A percentile compares a stretch with the other conserved stretches of the same genome.
phyloP scores from a whole-genome alignment of 2,797 vertebrate genomes.

The Eulemur mongoz region DNA sequence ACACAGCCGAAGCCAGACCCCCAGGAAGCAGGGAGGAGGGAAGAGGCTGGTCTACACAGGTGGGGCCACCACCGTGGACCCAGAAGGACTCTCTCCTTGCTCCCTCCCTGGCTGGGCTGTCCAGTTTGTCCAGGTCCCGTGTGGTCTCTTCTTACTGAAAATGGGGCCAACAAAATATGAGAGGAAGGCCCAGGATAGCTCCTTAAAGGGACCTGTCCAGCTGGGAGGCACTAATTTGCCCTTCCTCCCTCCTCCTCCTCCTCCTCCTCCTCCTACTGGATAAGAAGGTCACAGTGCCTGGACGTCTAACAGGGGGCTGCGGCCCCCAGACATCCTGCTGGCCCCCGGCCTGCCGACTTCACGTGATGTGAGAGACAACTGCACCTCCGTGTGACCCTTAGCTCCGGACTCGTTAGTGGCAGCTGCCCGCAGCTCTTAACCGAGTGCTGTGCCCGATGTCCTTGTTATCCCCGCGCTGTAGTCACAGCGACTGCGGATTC shows the following conservation, averaged over 20 bases:
- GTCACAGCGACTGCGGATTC: neutral
- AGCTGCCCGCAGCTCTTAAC: neutral
- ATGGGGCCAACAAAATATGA: neutral
- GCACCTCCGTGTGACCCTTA: neutral
- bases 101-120: neutral
- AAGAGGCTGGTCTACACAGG: neutral
- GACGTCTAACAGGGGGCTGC: too few relatives aligned
- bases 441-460: accelerated
- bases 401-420: neutral
- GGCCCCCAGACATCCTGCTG: neutral
- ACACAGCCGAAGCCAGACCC: neutral
- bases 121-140: neutral
- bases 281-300: neutral
- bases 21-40: neutral
- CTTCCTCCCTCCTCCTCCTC: too few relatives aligned
- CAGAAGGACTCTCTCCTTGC: neutral
- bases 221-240: too few relatives aligned
- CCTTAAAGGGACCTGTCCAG: too few relatives aligned
- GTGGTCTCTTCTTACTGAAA: neutral
- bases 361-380: neutral
- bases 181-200: neutral
- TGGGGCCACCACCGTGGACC: accelerated
- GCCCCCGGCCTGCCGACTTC: neutral
- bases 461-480: too few relatives aligned
- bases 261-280: neutral